These are phyloP conservation scores for Danio albolineatus DNA, from an alignment of 2,797 vertebrate genomes.

Conservation along the genomic window DNA sequence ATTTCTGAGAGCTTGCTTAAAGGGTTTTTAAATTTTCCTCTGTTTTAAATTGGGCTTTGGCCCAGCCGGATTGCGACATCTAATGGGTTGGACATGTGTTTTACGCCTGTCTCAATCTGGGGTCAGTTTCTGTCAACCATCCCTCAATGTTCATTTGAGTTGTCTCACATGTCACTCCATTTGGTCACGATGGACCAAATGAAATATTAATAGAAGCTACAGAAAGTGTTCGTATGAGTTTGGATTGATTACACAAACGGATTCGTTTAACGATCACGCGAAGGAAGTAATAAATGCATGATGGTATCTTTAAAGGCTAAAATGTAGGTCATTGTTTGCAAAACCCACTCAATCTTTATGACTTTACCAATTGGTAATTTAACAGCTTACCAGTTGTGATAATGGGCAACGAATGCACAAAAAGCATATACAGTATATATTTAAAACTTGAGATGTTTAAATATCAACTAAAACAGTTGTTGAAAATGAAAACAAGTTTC, in stretches of 20 bases:
- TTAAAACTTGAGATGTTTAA: no score
- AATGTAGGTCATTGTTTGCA: background rate
- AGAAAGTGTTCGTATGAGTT: slow-evolving; percentile 36
- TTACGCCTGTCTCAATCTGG: slow-evolving; percentile 29
- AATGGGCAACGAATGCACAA: background rate
- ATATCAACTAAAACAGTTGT: no score
- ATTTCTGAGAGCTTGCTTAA: slow-evolving; percentile 25
- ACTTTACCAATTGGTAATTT: background rate
- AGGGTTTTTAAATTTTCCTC: slow-evolving; percentile 7
- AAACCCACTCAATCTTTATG: background rate
- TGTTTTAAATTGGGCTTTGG: slow-evolving; percentile 12
- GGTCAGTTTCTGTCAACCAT: slow-evolving; percentile 41
- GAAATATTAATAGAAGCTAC: slow-evolving; percentile 22
- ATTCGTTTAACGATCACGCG: slow-evolving; percentile 34
- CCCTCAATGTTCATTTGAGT: slow-evolving; percentile 35
- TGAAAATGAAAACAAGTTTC: no score
- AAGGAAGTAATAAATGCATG: slow-evolving; percentile 61
- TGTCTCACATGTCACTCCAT: slow-evolving; percentile 1
- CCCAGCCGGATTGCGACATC: background rate
- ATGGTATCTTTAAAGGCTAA: background rate
- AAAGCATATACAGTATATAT: background rate
- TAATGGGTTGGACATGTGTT: slow-evolving; percentile 45
- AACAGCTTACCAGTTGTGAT: no score
- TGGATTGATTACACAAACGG: slow-evolving; percentile 44
- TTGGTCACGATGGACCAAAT: slow-evolving; percentile 28